These are phyloP conservation scores for Cephus sareptanus DNA, from an alignment of 2,888 invertebrate genomes.

Conservation along the genomic window DNA sequence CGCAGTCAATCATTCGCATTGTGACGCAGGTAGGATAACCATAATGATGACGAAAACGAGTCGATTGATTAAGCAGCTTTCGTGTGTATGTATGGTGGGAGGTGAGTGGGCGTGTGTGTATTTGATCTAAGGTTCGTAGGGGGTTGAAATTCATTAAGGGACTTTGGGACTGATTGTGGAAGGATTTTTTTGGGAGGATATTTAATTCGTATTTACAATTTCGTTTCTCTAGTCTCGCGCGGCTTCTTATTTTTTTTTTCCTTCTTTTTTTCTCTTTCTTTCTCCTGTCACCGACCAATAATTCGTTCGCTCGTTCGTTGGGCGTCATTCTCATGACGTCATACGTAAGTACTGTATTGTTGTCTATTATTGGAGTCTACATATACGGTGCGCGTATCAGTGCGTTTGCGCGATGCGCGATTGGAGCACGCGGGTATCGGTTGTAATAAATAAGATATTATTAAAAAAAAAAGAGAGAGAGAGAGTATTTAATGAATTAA, in stretches of 20 bases:
- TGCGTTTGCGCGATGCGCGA: conserved; percentile 8
- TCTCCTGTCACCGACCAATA: conserved; percentile 17
- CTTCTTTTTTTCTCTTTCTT: conserved; percentile 13
- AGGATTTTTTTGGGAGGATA: not conserved
- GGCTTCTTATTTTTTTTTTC: conserved; percentile 22
- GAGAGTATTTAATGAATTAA: conserved; percentile 33
- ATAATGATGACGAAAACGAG: conserved; percentile 40
- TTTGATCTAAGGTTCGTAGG: not conserved
- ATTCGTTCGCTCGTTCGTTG: conserved; percentile 23
- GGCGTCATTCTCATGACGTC: conserved; percentile 10
- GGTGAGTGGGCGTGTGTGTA: not conserved
- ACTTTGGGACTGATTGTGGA: not conserved
- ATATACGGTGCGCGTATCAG: not conserved
- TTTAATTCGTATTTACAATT: conserved; percentile 49
- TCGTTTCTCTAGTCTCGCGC: conserved; percentile 42
- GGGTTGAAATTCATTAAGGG: not conserved
- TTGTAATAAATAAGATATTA: conserved; percentile 41
- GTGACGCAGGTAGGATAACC: conserved; percentile 28
- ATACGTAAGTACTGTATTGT: not conserved
- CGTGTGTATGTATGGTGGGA: conserved; percentile 1
- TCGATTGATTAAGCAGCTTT: conserved; percentile 40
- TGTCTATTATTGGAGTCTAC: not conserved
- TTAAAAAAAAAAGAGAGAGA: conserved; percentile 25
- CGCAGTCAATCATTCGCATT: conserved; percentile 30
- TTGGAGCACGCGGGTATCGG: conserved; percentile 22